Evolutionary conservation across 2,797 vertebrate species (phyloP), one percentile per base, ranked within the genome.

Genomic region (Gobio occitaniae): DNA sequence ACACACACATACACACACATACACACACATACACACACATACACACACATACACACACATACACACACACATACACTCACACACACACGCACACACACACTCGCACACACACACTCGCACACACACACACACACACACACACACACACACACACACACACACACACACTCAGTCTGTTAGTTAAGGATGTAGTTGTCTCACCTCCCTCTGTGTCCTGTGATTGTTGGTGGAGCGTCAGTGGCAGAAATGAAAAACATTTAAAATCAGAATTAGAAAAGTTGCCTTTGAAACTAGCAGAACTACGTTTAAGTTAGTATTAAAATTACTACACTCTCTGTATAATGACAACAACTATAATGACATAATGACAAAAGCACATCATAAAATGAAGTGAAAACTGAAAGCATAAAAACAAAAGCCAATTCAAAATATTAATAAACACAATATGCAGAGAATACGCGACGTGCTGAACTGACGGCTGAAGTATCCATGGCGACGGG

Each of bases 11-110:
- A 6, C n/a, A 16, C 12, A 6, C 63, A 1, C 25, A 15, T 91
- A 66, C 47, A 61, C 36, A 38, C 47, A 6, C 12, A 21, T n/a
- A 19, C 32, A 65, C 50, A 68, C 85, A 93, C 92, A 91, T 89
- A 44, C 12, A 8, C 4, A 12, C 38, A 41, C 68, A n/a, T 21
- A 16, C 29, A 9, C 50, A 80, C 86, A 63, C 75, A 68, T 75
- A 72, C 72, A 75, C 47, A 79, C 44, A 78, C 48, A 63, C 59
- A 3, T 41, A 8, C 68, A 13, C 41, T 1, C 10, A 50, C 52
- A 7, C 17, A 54, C 54, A 9, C 54, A 11, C 56, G 4, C 21
- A 61, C 21, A 61, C 59, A 12, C 59, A 38, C 36, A 38, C 36
- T 38, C 36, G 0, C 36, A 5, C 36, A 38, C 38, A 38, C 38